These are phyloP conservation scores for Sitobion miscanthi DNA, from an alignment of 1,140 invertebrate genomes.

Conservation along the genomic window DNA sequence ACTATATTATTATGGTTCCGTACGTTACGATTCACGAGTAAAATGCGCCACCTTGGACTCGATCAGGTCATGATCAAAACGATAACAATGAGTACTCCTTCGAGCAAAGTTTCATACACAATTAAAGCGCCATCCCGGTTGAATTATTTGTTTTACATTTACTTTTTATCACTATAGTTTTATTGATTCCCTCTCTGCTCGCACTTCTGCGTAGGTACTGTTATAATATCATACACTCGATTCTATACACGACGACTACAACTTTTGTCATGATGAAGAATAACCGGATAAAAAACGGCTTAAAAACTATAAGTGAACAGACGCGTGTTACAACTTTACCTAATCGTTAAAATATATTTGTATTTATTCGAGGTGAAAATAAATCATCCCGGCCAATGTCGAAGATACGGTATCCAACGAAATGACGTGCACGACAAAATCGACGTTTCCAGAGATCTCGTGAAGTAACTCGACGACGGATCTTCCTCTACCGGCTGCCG, in stretches of 20 bases:
- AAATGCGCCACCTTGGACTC: not conserved
- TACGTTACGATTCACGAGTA: not conserved
- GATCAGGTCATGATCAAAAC: not conserved
- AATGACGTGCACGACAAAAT: not conserved
- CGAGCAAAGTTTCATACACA: not conserved
- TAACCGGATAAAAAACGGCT: not conserved
- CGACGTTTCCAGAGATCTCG: not conserved
- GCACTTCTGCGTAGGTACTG: not conserved
- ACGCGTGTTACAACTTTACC: not conserved
- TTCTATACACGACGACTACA: not conserved
- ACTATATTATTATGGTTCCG: not conserved
- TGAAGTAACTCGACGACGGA: not conserved
- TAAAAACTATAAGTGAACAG: not conserved
- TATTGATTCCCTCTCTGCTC: not conserved
- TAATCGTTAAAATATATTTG: not conserved
- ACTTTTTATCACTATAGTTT: not conserved
- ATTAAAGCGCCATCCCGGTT: not conserved
- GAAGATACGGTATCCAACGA: not conserved
- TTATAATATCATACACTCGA: no score
- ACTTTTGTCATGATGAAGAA: no score
- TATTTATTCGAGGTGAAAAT: not conserved
- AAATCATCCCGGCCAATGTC: not conserved
- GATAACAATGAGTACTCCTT: not conserved
- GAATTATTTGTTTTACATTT: not conserved
- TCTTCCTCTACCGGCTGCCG: not conserved